Base-by-base conservation (phyloP, 2,888 invertebrate genomes). In the Zaprionus lineosus region DNA sequence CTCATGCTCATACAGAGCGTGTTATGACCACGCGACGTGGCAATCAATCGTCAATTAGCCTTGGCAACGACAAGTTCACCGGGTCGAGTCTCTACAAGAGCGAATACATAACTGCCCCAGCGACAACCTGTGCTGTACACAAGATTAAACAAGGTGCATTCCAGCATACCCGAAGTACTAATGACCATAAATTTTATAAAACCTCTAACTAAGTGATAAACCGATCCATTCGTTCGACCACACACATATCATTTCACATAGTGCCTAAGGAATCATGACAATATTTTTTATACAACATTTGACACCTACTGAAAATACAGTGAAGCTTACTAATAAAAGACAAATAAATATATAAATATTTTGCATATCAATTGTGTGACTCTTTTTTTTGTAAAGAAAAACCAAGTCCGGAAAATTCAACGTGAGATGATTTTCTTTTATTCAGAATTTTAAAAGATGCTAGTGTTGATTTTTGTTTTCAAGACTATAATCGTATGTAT, bases 101-200 rank as follows among this genome's bases (percentile, higher is more conserved):
- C 72, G 96, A 96, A 88, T 96, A 93, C 85, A 92, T 93, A 9
- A 92, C 94, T 0, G 92, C 92, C 44, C 93, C 93, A 69, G 90
- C 91, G 19, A 95, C 95, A 44, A 94, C 95, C 1, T 97, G 96
- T 89, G 96, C 95, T 24, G 92, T 95, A 21, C 91, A 95, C 65
- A 92, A 96, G 48, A 94, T 96, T 84, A 92, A 93, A 28, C 93
- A 94, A 52, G 93, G 95, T 52, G 95, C 95, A 11, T 96, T 94
- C 90, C 95, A 95, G 89, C 96, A 96, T 85, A 95, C 95, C 16
- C 92, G 96, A 65, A 95, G 96, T 88, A 95, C 96, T 7, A 94
- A 94, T 74, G 94, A 95, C 86, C 96, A 96, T 89, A 95, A 95
- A 88, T 96, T 95, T 89, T 96, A 95, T 88, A 92, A 95, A 68